Conservation (phyloP, 2,888 invertebrate genomes). For the Lutraria lutraria region DNA sequence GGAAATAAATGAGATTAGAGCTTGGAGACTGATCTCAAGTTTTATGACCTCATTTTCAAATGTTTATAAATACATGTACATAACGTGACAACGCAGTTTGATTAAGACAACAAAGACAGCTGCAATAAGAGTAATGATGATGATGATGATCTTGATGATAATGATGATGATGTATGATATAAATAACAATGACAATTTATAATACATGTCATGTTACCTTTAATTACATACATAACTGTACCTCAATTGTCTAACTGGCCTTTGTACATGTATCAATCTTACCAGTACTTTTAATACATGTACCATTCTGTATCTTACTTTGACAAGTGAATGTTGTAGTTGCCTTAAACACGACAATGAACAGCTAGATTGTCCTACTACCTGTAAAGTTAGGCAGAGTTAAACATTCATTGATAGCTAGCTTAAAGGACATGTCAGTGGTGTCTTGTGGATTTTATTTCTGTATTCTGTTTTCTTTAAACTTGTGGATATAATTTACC, state of each 20-base stretch:
- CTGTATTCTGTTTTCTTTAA: not conserved
- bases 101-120: no score
- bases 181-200: not conserved
- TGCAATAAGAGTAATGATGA: no score
- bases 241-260: not conserved
- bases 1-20: no score
- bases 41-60: no score
- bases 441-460: slow-evolving; percentile 22
- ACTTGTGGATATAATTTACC: slow-evolving; percentile 12
- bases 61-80: no score
- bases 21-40: no score
- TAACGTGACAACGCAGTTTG: no score
- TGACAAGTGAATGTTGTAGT: not conserved
- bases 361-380: not conserved
- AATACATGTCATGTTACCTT: slow-evolving; percentile 18
- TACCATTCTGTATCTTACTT: not conserved
- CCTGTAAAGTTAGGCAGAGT: not conserved
- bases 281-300: no score
- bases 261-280: not conserved
- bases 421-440: slow-evolving; percentile 15
- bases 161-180: not conserved
- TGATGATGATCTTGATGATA: not conserved
- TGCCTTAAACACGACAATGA: not conserved
- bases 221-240: not conserved
- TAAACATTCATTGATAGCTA: slow-evolving; percentile 13